Evolutionary conservation across 2,113 vertebrate genomes (phyloP).

Genomic region (Halichoerus grypus): DNA sequence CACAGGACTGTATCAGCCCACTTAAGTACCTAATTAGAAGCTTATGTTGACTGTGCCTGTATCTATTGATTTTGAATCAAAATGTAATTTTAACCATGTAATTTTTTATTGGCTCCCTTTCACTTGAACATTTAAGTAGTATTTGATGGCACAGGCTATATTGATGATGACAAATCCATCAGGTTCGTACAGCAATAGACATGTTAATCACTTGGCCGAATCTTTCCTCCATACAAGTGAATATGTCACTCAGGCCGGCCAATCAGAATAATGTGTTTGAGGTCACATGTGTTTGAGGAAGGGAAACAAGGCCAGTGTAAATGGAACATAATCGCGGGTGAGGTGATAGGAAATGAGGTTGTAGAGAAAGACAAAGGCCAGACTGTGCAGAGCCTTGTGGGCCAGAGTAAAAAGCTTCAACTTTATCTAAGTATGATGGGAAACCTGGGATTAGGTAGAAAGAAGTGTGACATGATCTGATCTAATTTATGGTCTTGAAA

Average conservation of each 20-base stretch:
- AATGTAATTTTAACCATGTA: slow-evolving; percentile 47
- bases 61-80: slow-evolving; percentile 53
- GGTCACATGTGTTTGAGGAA: not conserved
- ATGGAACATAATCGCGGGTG: not conserved
- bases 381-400: not conserved
- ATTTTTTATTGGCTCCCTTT: slow-evolving; percentile 73
- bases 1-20: slow-evolving; percentile 27
- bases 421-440: not conserved
- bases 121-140: slow-evolving; percentile 62
- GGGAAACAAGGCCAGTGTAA: not conserved
- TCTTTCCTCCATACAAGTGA: not conserved
- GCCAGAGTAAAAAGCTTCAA: not conserved
- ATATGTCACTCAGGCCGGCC: not conserved
- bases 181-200: not conserved
- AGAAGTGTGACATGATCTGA: not conserved
- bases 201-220: not conserved
- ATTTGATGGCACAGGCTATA: slow-evolving; percentile 41
- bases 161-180: slow-evolving; percentile 58
- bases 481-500: slow-evolving; percentile 17
- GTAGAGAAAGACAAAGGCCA: not conserved
- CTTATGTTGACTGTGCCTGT: not conserved
- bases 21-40: slow-evolving; percentile 54
- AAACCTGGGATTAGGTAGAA: not conserved
- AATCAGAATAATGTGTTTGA: not conserved
- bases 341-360: not conserved